Conservation (phyloP, 2,888 invertebrate genomes). For the Ligdia adustata region DNA sequence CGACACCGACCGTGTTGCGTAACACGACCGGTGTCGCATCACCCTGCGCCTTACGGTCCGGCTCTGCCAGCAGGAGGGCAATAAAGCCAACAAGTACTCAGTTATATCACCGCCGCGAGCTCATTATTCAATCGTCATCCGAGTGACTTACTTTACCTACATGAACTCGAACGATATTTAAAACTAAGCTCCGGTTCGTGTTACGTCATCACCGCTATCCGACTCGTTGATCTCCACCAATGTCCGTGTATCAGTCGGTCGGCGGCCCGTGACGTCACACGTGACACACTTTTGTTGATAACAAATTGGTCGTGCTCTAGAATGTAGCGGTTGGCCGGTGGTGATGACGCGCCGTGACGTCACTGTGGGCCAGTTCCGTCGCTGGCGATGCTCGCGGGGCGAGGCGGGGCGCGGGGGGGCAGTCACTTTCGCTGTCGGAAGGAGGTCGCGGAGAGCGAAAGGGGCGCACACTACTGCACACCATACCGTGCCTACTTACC, state of each 20-base stretch:
- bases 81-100: slow-evolving; percentile 6
- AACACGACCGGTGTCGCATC: neutral
- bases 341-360: slow-evolving; percentile 4
- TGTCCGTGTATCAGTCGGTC: too few species aligned
- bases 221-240: too few species aligned
- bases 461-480: slow-evolving; percentile 46
- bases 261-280: too few species aligned
- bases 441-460: slow-evolving; percentile 56
- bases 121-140: slow-evolving; percentile 16
- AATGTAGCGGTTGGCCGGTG: too few species aligned
- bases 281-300: too few species aligned
- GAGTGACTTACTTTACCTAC: slow-evolving; percentile 22
- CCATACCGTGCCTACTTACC: too few species aligned
- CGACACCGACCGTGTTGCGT: too few species aligned
- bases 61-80: neutral
- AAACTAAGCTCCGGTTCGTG: neutral
- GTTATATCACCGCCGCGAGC: slow-evolving; percentile 13
- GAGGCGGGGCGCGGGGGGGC: slow-evolving; percentile 18
- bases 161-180: slow-evolving; percentile 8
- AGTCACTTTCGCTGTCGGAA: slow-evolving; percentile 54
- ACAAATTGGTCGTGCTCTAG: too few species aligned
- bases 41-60: neutral
- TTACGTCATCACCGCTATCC: too few species aligned
- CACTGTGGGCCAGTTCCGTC: neutral
- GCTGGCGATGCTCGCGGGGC: neutral